Evolutionary conservation across 2,888 invertebrate species (phyloP).

Genomic region (Cheilosia vernalis): DNA sequence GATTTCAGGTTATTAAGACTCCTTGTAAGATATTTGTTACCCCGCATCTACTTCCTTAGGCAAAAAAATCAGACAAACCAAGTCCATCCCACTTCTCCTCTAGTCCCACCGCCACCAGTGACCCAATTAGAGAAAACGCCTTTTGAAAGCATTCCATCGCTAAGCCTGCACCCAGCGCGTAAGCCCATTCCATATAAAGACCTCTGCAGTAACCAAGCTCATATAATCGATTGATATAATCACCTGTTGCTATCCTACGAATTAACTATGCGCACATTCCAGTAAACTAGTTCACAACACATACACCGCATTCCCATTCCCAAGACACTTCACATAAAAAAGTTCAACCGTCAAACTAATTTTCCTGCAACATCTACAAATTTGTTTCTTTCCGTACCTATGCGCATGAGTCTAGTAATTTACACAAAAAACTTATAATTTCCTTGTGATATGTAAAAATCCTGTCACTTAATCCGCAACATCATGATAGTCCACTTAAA

Average conservation of each 20-base stretch:
- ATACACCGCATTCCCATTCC: background rate
- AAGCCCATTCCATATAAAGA: slow-evolving; percentile 1
- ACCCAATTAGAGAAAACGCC: slow-evolving; percentile 5
- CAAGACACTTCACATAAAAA: slow-evolving; percentile 11
- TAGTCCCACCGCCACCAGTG: background rate
- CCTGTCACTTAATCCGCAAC: slow-evolving; percentile 50
- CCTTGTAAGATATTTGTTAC: too few relatives aligned
- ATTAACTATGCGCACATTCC: slow-evolving; percentile 56
- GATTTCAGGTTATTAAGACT: too few relatives aligned
- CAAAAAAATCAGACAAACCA: too few relatives aligned
- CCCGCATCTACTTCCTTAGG: too few relatives aligned
- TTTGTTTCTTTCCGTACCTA: background rate
- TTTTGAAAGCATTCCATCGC: background rate
- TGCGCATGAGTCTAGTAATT: slow-evolving; percentile 18
- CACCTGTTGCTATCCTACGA: slow-evolving; percentile 50
- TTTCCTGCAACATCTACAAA: slow-evolving; percentile 11
- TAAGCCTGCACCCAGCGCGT: background rate
- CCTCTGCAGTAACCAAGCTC: background rate
- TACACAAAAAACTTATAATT: slow-evolving; percentile 68
- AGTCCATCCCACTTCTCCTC: too few relatives aligned
- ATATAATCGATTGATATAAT: slow-evolving; percentile 35
- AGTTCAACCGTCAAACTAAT: slow-evolving; percentile 16
- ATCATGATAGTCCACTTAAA: slow-evolving; percentile 66
- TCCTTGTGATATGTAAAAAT: slow-evolving; percentile 69
- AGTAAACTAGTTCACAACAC: slow-evolving; percentile 53